Conservation (phyloP, 2,888 invertebrate species). For the Cyaniris semiargus region DNA sequence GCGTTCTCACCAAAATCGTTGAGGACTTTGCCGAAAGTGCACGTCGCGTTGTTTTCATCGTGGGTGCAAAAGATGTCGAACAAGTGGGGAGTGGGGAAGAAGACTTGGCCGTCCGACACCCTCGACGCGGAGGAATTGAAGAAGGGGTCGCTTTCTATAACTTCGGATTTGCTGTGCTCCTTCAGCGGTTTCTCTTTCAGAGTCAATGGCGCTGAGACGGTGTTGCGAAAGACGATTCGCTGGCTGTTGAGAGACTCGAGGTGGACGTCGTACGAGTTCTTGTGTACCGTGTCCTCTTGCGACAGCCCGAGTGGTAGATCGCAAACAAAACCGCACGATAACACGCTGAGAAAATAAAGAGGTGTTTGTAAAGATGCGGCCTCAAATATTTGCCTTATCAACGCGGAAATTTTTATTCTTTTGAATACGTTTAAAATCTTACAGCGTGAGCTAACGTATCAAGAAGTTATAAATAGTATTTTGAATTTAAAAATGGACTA, state of each 20-base stretch:
- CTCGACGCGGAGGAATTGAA: constrained; percentile 80
- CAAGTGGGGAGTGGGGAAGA: constrained; percentile 82
- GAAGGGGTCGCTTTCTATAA: constrained; percentile 78
- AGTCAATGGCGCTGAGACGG: constrained; percentile 56
- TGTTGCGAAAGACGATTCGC: constrained; percentile 67
- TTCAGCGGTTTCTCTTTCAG: constrained; percentile 59
- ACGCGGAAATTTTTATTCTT: background rate
- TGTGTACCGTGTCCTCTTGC: constrained; percentile 71
- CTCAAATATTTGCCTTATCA: constrained; percentile 34
- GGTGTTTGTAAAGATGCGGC: constrained; percentile 31
- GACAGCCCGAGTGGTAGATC: constrained; percentile 65
- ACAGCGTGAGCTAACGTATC: background rate
- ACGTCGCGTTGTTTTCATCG: constrained; percentile 60
- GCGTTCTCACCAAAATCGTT: constrained; percentile 52
- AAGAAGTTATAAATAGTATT: too few species aligned
- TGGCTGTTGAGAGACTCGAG: constrained; percentile 63
- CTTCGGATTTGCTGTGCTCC: constrained; percentile 76
- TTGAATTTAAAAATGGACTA: too few species aligned
- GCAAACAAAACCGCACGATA: constrained; percentile 83
- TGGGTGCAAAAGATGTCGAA: constrained; percentile 65
- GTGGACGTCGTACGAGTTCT: constrained; percentile 79
- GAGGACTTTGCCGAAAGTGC: constrained; percentile 61
- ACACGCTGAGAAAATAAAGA: constrained; percentile 54
- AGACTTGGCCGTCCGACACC: constrained; percentile 76
- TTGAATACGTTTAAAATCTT: background rate